A percentile compares a stretch with the other conserved stretches of the same genome.
These are phyloP conservation scores for Meteorus sp. DNA, from an alignment of 1,140 invertebrate species.

Conservation along the genomic window DNA sequence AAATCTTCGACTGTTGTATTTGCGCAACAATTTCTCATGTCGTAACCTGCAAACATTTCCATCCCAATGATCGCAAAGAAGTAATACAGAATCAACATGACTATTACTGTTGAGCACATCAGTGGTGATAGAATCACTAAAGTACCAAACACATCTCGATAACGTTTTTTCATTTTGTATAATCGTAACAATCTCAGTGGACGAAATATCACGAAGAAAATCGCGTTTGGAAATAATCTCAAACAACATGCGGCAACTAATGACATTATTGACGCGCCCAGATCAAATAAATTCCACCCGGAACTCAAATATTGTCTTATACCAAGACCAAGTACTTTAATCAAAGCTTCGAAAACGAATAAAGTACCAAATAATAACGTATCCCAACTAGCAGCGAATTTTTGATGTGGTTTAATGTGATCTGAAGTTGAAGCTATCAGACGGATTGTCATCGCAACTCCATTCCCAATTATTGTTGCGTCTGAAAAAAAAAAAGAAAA, in stretches of 20 bases:
- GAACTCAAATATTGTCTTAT: constrained; percentile 72
- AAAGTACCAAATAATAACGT: constrained; percentile 75
- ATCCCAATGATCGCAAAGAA: constrained; percentile 91
- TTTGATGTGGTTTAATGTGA: constrained; percentile 63
- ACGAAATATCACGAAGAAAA: constrained; percentile 74
- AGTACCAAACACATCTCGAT: constrained; percentile 87
- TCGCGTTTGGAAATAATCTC: constrained; percentile 67
- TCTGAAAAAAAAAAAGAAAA: constrained; percentile 57
- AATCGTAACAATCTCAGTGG: constrained; percentile 69
- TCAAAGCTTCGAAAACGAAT: constrained; percentile 72
- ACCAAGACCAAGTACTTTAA: constrained; percentile 77
- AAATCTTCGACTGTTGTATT: constrained; percentile 85
- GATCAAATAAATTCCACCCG: constrained; percentile 88
- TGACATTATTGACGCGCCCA: constrained; percentile 71
- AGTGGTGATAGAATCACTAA: constrained; percentile 79
- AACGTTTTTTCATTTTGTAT: constrained; percentile 83
- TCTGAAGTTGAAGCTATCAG: constrained; percentile 55
- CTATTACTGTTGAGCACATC: constrained; percentile 76
- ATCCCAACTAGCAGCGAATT: constrained; percentile 75
- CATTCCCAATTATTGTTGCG: constrained; percentile 69
- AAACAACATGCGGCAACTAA: constrained; percentile 70
- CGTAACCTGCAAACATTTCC: constrained; percentile 79
- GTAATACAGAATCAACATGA: constrained; percentile 87
- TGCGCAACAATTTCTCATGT: constrained; percentile 84
- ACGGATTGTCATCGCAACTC: constrained; percentile 69